Evolutionary conservation across 1,140 invertebrate species (phyloP).

Genomic region (Acromyrmex heyeri): DNA sequence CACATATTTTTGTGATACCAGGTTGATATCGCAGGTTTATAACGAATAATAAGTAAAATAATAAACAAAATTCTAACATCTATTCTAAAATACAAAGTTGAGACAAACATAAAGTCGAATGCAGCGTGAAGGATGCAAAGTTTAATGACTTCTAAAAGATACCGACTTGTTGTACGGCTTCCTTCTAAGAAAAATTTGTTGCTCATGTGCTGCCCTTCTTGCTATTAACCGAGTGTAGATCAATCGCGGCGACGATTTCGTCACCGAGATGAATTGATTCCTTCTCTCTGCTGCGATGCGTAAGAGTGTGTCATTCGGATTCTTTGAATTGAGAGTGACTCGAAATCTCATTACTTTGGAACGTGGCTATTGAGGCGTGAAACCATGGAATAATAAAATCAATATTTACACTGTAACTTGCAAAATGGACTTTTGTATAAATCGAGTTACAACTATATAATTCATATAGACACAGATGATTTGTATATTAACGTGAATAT

Average conservation of each 20-base stretch:
- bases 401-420: neutral
- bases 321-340: slow-evolving; percentile 19
- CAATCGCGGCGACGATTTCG: neutral
- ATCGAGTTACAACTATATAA: neutral
- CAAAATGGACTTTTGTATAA: neutral
- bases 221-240: neutral
- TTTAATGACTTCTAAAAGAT: neutral
- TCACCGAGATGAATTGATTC: slow-evolving; percentile 40
- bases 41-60: neutral
- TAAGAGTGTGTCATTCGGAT: slow-evolving; percentile 30
- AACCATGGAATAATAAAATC: neutral
- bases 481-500: neutral
- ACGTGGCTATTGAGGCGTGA: neutral
- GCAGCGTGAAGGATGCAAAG: neutral
- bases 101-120: neutral
- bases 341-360: slow-evolving; percentile 21
- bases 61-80: neutral
- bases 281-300: slow-evolving; percentile 2
- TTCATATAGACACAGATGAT: neutral
- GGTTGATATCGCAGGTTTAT: neutral
- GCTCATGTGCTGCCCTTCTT: neutral
- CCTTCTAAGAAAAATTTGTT: slow-evolving; percentile 9
- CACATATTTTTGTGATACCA: neutral
- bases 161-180: neutral
- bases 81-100: slow-evolving; percentile 11